phyloP scores from a whole-genome alignment of 2,113 vertebrate genomes.

The Sterrhoptilus dennistouni region DNA sequence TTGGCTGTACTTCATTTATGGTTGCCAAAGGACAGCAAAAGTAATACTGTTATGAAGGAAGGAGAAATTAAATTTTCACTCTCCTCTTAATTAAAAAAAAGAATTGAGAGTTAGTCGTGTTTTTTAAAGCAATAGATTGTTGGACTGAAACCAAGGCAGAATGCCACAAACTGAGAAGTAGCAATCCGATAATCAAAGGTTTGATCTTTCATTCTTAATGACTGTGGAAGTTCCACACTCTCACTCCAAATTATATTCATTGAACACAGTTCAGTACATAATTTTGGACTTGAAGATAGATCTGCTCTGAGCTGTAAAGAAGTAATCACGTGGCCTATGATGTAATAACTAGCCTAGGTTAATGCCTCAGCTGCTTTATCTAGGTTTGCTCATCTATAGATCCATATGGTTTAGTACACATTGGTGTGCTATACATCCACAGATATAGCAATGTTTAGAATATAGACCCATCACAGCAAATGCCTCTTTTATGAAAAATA shows the following conservation, averaged over 20 bases:
- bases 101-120: background rate
- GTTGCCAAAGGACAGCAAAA: background rate
- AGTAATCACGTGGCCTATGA: background rate
- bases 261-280: background rate
- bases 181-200: background rate
- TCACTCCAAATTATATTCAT: background rate
- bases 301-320: background rate
- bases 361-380: accelerated
- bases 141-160: background rate
- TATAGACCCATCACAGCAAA: background rate
- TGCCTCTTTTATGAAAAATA: background rate
- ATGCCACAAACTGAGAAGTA: background rate
- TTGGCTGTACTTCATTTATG: background rate
- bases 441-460: background rate
- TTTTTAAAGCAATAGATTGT: background rate
- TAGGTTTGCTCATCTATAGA: background rate
- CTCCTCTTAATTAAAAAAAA: background rate
- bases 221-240: background rate
- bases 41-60: background rate
- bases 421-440: background rate
- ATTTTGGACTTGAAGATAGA: background rate
- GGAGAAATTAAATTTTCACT: background rate
- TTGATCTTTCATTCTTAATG: background rate
- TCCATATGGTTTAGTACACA: background rate
- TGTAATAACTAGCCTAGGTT: background rate